A percentile compares a stretch with the other conserved stretches of the same genome.
phyloP scores from a whole-genome alignment of 2,113 vertebrate species.

The Nyctibius bracteatus region DNA sequence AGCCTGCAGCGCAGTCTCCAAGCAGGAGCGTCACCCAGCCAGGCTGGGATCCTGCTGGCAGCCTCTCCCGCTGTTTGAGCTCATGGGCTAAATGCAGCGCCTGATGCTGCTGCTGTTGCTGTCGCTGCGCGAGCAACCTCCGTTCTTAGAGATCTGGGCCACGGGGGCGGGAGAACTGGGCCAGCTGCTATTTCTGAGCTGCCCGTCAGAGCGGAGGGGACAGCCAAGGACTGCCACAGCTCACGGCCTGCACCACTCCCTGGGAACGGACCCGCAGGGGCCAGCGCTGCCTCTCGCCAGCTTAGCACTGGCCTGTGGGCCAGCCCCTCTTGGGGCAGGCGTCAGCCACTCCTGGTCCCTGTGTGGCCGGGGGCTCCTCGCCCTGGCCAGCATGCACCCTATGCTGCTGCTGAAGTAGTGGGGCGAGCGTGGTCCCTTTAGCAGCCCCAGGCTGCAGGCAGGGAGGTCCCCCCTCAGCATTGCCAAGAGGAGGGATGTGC shows the following conservation, averaged over 20 bases:
- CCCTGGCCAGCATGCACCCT: neutral
- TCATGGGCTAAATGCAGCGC: slow-evolving; percentile 62
- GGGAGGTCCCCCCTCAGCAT: neutral
- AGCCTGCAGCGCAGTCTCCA: slow-evolving; percentile 76
- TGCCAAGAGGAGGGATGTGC: neutral
- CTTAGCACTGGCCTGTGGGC: fast-evolving
- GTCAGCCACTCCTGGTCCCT: neutral
- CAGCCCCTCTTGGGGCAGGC: neutral
- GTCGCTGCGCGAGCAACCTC: slow-evolving; percentile 59
- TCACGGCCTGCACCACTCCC: neutral
- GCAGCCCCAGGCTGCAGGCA: neutral
- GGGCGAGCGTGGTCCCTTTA: fast-evolving
- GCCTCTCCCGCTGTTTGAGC: slow-evolving; percentile 66
- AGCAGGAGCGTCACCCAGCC: slow-evolving; percentile 65
- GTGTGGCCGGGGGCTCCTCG: neutral
- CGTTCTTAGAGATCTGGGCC: slow-evolving; percentile 74
- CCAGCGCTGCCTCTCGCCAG: neutral
- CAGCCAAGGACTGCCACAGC: slow-evolving; percentile 41
- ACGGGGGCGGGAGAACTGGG: slow-evolving; percentile 70
- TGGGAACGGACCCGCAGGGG: neutral
- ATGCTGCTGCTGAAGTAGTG: neutral
- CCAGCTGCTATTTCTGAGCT: slow-evolving; percentile 77
- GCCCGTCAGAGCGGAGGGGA: slow-evolving; percentile 63
- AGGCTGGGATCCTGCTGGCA: slow-evolving; percentile 58
- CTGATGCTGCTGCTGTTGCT: slow-evolving; percentile 55